Evolutionary conservation across 2,888 invertebrate genomes (phyloP).

Genomic region (Clanis bilineata): DNA sequence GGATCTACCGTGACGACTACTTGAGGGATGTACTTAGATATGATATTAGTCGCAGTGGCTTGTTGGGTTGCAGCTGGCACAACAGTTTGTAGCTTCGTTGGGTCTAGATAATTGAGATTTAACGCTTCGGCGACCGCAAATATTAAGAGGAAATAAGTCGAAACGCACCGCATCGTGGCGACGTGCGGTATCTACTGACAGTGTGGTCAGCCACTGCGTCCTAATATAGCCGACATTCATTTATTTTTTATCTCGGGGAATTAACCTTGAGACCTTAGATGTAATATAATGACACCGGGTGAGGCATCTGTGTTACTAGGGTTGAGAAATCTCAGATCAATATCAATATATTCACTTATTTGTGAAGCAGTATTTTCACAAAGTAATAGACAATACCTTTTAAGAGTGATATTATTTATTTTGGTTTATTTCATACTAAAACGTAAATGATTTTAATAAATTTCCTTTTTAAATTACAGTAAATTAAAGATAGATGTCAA

Average conservation of each 20-base stretch:
- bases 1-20: constrained; percentile 56
- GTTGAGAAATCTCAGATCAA: background rate
- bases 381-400: too few species aligned
- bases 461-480: too few species aligned
- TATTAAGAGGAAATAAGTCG: constrained; percentile 30
- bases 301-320: background rate
- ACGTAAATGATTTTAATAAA: too few species aligned
- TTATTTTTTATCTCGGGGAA: background rate
- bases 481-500: too few species aligned
- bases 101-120: constrained; percentile 65
- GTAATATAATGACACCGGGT: background rate
- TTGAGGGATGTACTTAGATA: constrained; percentile 40
- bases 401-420: too few species aligned
- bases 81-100: constrained; percentile 58
- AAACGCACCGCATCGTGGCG: constrained; percentile 32
- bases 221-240: background rate
- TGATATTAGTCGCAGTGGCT: constrained; percentile 47
- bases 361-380: too few species aligned
- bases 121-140: constrained; percentile 36
- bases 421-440: too few species aligned
- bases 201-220: background rate
- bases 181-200: constrained; percentile 22
- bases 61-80: constrained; percentile 48
- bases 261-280: background rate
- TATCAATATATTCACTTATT: background rate